A percentile compares a stretch with the other conserved stretches of the same genome.
Conservation (phyloP, 2,113 vertebrate genomes). For the Phyllopteryx taeniolatus region DNA sequence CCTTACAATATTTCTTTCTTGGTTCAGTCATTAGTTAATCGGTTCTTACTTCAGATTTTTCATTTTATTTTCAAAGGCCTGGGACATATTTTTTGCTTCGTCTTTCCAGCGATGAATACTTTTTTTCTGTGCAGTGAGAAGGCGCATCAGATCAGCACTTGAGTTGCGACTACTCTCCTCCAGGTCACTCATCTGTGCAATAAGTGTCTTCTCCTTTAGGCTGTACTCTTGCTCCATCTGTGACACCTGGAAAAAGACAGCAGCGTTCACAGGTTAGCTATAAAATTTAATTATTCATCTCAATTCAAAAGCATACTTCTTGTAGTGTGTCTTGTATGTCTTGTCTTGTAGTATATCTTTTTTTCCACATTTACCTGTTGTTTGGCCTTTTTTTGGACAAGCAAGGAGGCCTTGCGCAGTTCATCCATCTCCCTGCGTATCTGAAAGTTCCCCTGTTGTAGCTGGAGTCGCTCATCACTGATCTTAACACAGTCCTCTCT, state of each 20-base stretch:
- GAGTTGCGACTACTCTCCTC: constrained; percentile 82
- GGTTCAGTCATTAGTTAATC: not conserved
- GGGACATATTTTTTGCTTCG: constrained; percentile 79
- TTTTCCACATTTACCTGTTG: constrained; percentile 75
- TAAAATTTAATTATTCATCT: not conserved
- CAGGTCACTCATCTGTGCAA: constrained; percentile 81
- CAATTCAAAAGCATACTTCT: not conserved
- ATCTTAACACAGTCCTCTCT: constrained; percentile 78
- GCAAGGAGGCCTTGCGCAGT: constrained; percentile 75
- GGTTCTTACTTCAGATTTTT: constrained; percentile 79
- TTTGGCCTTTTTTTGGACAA: constrained; percentile 83
- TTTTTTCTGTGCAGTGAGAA: constrained; percentile 85
- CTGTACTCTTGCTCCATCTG: constrained; percentile 85
- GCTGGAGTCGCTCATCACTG: constrained; percentile 85
- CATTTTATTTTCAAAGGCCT: constrained; percentile 78
- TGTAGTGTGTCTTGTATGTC: not conserved
- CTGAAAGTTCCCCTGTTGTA: constrained; percentile 86
- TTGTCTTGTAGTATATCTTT: not conserved
- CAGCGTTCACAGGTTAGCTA: not conserved
- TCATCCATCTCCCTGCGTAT: constrained; percentile 80
- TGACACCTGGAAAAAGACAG: constrained; percentile 72
- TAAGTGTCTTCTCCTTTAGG: constrained; percentile 80
- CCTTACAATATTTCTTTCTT: not conserved
- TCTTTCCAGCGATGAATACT: constrained; percentile 85
- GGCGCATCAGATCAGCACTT: constrained; percentile 76